Base-by-base conservation (phyloP, 2,797 vertebrate genomes). In the Chaunax sp. region DNA sequence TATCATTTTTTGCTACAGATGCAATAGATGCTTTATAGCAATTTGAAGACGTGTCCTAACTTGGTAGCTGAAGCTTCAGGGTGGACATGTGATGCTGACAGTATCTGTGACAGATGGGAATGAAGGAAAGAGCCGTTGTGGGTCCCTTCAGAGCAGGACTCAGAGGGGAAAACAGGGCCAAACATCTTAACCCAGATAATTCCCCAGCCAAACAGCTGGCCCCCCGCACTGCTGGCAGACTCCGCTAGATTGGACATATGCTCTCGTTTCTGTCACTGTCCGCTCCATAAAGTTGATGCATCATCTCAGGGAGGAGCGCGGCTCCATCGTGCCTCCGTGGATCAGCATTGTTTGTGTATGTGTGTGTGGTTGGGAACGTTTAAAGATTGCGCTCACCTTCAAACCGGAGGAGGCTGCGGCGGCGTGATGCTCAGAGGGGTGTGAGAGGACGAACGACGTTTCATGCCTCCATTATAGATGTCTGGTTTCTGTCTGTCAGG, bases 151-250 rank as follows among this genome's bases (percentile, higher is more conserved):
- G 74, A 70, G 73, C 52, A 20, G 51, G 41, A 11, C 73, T 88
- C 69, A 59, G 67, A 56, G 57, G 63, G 53, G 61, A 22, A 84
- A 85, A 70, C 6, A 45, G 50, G 83, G 67, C 79, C 78, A 78
- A 86, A 84, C 70, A 67, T 84, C 82, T 86, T 84, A 85, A 89
- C 82, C 80, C 49, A 82, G 77, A 86, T 87, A 67, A 84, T 64
- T 83, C 53, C 66, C 40, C 52, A 16, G 71, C 69, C 76, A 78
- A 87, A 85, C 87, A 89, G 83, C 83, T 85, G 86, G 73, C 78
- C 47, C 38, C 46, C 6, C 80, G 2, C 80, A 82, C 80, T 6
- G 53, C 73, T 84, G 78, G 62, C 86, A 74, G 64, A 69, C 78
- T 72, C 37, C 1, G 30, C 67, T 50, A n/a, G 57, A 69, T 54